Conservation (phyloP, 2,797 vertebrate genomes). For the Parauchenoglanis ngamensis region DNA sequence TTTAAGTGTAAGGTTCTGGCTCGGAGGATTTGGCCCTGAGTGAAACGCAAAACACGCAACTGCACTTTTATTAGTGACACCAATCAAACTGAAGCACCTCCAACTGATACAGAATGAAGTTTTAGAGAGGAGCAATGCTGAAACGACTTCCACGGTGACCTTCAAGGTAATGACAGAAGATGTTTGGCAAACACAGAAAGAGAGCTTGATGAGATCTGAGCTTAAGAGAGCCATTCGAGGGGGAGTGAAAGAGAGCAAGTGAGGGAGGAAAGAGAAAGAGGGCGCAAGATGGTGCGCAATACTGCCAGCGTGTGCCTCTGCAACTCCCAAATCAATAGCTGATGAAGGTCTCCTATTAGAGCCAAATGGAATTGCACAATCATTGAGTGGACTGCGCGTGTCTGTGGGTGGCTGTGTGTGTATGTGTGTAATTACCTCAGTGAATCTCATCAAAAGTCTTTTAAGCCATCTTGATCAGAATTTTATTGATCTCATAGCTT, state of each 20-base stretch:
- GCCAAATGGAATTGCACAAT: conserved; percentile 41
- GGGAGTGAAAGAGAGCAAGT: background rate
- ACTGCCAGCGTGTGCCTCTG: conserved; percentile 15
- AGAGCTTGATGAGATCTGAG: conserved; percentile 41
- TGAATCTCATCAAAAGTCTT: conserved; percentile 39
- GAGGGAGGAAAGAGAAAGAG: background rate
- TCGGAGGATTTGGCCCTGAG: background rate
- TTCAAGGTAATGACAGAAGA: conserved; percentile 24
- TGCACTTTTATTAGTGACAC: conserved; percentile 10
- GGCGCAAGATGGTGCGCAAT: conserved; percentile 12
- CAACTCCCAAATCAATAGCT: conserved; percentile 41
- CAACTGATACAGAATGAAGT: background rate
- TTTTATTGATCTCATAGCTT: conserved; percentile 14
- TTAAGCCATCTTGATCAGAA: conserved; percentile 35
- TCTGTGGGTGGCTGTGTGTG: background rate
- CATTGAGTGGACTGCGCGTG: background rate
- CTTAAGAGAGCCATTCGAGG: background rate
- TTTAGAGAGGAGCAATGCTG: background rate
- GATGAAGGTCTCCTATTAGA: conserved; percentile 42
- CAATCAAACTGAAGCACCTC: conserved; percentile 23
- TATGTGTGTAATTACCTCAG: conserved; percentile 31
- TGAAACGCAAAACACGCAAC: background rate
- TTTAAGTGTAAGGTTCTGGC: background rate
- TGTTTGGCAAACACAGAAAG: conserved; percentile 41
- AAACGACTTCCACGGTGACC: conserved; percentile 24